phyloP scores from a whole-genome alignment of 64 coral and sea anemone species.

The Montipora capricornis region DNA sequence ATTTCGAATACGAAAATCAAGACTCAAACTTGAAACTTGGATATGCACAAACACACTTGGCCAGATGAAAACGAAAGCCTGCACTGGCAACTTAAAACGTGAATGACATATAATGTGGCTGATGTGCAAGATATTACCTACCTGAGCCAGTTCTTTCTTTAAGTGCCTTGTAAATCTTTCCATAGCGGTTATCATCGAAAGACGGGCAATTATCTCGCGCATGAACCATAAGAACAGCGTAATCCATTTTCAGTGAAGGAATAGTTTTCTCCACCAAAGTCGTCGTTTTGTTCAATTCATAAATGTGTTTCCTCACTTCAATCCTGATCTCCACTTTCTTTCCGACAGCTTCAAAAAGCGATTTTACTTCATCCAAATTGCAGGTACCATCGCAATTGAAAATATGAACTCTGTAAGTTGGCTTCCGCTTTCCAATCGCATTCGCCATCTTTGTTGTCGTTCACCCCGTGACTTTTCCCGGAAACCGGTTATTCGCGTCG shows the following conservation, averaged over 20 bases:
- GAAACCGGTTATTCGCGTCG: too few relatives aligned
- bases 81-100: too few relatives aligned
- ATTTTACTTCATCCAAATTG: background rate
- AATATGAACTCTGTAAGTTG: background rate
- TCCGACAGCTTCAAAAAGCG: background rate
- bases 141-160: background rate
- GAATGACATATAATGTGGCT: too few relatives aligned
- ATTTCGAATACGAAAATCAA: too few relatives aligned
- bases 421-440: background rate
- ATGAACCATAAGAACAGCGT: constrained; percentile 20
- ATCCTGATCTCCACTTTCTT: background rate
- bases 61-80: too few relatives aligned
- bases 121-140: background rate
- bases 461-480: too few relatives aligned
- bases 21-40: too few relatives aligned
- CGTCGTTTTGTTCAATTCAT: background rate
- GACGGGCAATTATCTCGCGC: background rate
- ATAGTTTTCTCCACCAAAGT: background rate
- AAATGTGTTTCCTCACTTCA: background rate
- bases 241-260: constrained; percentile 12
- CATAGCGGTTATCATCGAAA: background rate
- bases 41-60: too few relatives aligned
- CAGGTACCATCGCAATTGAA: constrained; percentile 3
- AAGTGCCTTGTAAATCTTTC: constrained; percentile 6
- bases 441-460: too few relatives aligned